These are phyloP conservation scores for Junonia oenone DNA, from an alignment of 2,888 invertebrate genomes.

Conservation along the genomic window DNA sequence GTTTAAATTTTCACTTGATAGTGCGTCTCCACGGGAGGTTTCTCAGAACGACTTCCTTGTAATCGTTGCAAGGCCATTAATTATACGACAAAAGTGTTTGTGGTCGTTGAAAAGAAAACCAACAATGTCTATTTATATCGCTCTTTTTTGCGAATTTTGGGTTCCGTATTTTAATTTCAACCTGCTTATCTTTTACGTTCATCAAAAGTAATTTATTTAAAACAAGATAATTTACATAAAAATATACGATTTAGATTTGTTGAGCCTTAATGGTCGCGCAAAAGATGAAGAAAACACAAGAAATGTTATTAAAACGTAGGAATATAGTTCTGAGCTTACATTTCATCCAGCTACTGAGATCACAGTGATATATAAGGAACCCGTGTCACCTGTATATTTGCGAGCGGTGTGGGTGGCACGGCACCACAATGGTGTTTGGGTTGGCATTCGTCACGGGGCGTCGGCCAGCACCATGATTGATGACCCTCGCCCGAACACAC, in stretches of 20 bases:
- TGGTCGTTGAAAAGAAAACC: slow-evolving; percentile 47
- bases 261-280: no score
- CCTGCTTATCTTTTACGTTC: neutral
- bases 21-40: slow-evolving; percentile 51
- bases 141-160: slow-evolving; percentile 15
- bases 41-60: slow-evolving; percentile 47
- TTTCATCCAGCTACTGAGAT: neutral
- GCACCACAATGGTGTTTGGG: slow-evolving; percentile 70
- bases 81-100: slow-evolving; percentile 51
- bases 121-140: slow-evolving; percentile 24
- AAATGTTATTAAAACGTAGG: neutral
- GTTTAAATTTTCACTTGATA: slow-evolving; percentile 48
- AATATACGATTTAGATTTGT: no score
- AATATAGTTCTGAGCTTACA: neutral
- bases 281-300: no score
- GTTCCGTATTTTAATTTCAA: slow-evolving; percentile 11
- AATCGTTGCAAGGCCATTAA: slow-evolving; percentile 55
- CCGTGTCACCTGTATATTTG: slow-evolving; percentile 35
- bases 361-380: slow-evolving; percentile 16
- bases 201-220: neutral
- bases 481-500: slow-evolving; percentile 41
- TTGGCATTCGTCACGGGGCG: slow-evolving; percentile 76
- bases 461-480: slow-evolving; percentile 60
- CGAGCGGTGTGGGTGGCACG: slow-evolving; percentile 58
- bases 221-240: no score